Conservation (phyloP, 2,797 vertebrate genomes). For the Coluber constrictor region DNA sequence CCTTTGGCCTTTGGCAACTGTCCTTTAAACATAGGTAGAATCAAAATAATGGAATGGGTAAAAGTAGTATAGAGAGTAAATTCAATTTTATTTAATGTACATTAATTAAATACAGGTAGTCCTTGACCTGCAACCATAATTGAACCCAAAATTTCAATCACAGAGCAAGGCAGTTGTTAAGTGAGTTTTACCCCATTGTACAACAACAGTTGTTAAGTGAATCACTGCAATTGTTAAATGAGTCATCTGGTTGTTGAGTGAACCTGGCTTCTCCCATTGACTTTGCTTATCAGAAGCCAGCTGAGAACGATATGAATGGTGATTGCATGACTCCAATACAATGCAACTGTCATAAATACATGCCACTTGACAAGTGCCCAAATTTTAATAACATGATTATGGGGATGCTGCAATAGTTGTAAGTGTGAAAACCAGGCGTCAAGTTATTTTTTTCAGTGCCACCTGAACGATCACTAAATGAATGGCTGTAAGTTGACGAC, state of each 20-base stretch:
- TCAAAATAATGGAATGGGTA: not conserved
- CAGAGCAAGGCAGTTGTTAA: not conserved
- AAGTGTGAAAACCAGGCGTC: no score
- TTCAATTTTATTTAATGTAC: not conserved
- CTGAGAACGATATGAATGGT: no score
- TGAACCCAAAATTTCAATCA: not conserved
- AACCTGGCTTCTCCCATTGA: not conserved
- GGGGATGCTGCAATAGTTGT: no score
- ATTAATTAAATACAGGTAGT: not conserved
- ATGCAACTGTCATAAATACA: no score
- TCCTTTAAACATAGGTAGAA: not conserved
- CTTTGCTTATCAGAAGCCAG: no score
- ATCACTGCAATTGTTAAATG: not conserved
- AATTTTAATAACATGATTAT: no score
- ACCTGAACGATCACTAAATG: no score
- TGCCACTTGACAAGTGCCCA: no score
- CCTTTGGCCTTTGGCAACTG: not conserved
- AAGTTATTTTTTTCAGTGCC: no score
- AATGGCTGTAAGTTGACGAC: no score
- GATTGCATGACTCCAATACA: no score
- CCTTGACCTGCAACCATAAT: not conserved
- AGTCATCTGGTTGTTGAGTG: not conserved
- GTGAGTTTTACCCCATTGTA: not conserved
- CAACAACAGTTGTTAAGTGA: not conserved
- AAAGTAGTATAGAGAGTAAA: not conserved